These are phyloP conservation scores for Cheilosia scutellata DNA, from an alignment of 2,888 invertebrate species.

Conservation along the genomic window DNA sequence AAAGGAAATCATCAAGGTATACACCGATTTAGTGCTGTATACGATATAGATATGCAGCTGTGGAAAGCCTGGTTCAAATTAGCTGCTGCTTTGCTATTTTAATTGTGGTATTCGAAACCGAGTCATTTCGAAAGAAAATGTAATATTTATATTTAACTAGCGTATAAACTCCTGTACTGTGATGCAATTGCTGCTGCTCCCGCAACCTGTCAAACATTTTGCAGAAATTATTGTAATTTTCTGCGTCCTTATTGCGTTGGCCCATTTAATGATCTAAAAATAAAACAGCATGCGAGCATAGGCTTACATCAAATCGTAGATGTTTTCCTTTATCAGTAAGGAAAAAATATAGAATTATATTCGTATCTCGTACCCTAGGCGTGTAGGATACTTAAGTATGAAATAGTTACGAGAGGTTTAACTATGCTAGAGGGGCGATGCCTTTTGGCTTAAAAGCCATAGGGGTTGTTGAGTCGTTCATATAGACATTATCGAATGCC, in stretches of 20 bases:
- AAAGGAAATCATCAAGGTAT: not conserved
- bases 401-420: no score
- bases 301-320: not conserved
- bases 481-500: conserved; percentile 9
- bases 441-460: not conserved
- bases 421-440: not conserved
- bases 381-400: no score
- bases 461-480: not conserved
- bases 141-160: no score
- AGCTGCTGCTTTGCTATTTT: no score
- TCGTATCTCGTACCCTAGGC: no score
- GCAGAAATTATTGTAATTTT: not conserved
- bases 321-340: not conserved
- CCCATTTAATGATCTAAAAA: not conserved
- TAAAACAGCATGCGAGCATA: not conserved
- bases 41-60: no score
- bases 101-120: no score
- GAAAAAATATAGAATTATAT: no score
- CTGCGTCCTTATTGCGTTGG: not conserved
- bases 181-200: conserved; percentile 15
- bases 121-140: no score
- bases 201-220: conserved; percentile 38
- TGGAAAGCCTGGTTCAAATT: no score
- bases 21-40: no score
- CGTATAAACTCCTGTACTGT: not conserved